Base-by-base conservation (phyloP, 92 coral and sea anemone species). In the Diadumene lineata region DNA sequence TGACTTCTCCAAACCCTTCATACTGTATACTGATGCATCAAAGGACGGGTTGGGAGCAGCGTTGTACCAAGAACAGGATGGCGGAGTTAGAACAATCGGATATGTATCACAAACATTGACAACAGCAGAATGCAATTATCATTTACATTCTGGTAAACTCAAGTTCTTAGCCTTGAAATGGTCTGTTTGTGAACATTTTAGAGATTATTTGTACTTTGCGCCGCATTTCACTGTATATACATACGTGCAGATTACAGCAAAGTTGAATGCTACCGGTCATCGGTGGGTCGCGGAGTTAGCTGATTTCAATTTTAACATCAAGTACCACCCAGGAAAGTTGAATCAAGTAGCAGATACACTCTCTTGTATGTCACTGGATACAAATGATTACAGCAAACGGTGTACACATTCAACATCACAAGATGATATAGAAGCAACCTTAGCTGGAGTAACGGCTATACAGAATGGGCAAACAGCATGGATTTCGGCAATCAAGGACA, bases 221-320 rank as follows among this genome's bases (percentile, higher is more conserved):
- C 75, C 82, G 11, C 69, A 77, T 15, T 81, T 81, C 26, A 56
- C 60, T 18, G 86, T 81, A 1, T 81, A 34, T 53, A 85, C 83
- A 23, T 74, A 75, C 34, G 68, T 81, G 18, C 66, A 69, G 80
- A 56, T 74, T 1, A 74, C 86, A 1, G 82, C 79, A 18, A 81
- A 81, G 64, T 72, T 83, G 43, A 69, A 81, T 64, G 86, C 81
- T 15, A 75, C 83, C 34, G 87, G 90, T 6, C 86, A 74, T 34
- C 82, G 87, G 31, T 85, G 86, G 90, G 83, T 86, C 43, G 82
- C 76, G 3, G 86, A 85, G 70, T 55, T 81, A 50, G 79, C 85
- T 19, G 82, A 81, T 43, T 85, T 55, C 75, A 80, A 80, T 64
- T 85, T 85, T 31, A 74, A 71, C 21, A 81, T 81, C 58, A 85